Percentiles rank a stretch among this genome's conserved stretches.
These are phyloP conservation scores for Pristionchus entomophagus DNA, from an alignment of 2,888 invertebrate species.

Conservation along the genomic window DNA sequence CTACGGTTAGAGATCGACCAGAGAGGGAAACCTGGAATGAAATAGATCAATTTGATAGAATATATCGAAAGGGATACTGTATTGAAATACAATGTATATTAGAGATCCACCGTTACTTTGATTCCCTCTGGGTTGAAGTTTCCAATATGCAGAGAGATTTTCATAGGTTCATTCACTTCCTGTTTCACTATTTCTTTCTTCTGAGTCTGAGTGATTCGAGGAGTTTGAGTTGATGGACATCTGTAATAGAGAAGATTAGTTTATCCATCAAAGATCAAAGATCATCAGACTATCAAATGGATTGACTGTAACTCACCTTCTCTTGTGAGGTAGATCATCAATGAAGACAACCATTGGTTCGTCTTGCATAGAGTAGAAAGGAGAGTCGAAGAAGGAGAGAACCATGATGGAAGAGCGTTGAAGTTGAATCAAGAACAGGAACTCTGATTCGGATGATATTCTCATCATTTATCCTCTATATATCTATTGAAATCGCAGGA, in stretches of 20 bases:
- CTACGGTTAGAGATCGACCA: constrained; percentile 21
- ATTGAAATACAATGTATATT: neutral
- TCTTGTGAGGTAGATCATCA: constrained; percentile 17
- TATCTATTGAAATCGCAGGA: neutral
- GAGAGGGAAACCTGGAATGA: constrained; percentile 26
- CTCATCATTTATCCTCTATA: neutral
- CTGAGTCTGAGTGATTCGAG: neutral
- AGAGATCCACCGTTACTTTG: constrained; percentile 6
- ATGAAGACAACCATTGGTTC: constrained; percentile 29
- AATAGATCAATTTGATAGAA: neutral
- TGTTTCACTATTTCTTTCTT: neutral
- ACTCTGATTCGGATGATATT: neutral
- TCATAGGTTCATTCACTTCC: neutral
- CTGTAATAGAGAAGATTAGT: neutral
- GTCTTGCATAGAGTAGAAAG: neutral
- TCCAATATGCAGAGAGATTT: constrained; percentile 37
- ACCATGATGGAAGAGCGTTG: neutral
- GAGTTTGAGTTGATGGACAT: neutral
- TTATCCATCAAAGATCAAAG: constrained; percentile 26
- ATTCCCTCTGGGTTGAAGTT: constrained; percentile 46
- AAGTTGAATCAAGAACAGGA: neutral
- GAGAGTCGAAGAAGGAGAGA: constrained; percentile 26
- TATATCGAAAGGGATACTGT: neutral
- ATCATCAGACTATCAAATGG: no score
- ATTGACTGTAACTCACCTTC: no score